A percentile compares a stretch with the other conserved stretches of the same genome.
Evolutionary conservation across 1,140 invertebrate species (phyloP).

Genomic region (Holcopasites calliopsidis): DNA sequence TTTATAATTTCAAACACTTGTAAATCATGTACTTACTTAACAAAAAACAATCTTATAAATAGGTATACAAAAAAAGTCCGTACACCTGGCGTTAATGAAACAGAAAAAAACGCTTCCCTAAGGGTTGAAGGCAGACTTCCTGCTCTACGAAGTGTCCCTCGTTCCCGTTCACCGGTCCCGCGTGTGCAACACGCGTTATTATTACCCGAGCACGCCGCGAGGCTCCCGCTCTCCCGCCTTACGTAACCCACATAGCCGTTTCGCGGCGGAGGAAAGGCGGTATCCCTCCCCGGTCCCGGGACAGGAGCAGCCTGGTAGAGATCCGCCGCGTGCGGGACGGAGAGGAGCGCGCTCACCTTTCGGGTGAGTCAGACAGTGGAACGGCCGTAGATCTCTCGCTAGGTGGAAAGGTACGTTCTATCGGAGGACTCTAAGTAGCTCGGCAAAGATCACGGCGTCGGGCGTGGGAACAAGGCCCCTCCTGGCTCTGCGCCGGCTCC

Average conservation of each 20-base stretch:
- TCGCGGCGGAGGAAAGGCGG: slow-evolving; percentile 14
- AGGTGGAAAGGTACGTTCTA: slow-evolving; percentile 6
- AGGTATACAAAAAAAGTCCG: too few species aligned
- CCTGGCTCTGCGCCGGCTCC: slow-evolving; percentile 48
- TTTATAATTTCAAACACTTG: too few species aligned
- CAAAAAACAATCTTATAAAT: too few species aligned
- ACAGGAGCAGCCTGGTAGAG: slow-evolving; percentile 32
- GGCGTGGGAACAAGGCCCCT: slow-evolving; percentile 72
- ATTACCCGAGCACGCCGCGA: slow-evolving; percentile 54
- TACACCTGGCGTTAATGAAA: too few species aligned
- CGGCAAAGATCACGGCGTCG: slow-evolving; percentile 71
- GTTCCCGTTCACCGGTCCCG: slow-evolving; percentile 31
- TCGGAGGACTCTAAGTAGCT: slow-evolving; percentile 62
- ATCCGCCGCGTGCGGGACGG: not conserved
- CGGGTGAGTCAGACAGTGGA: slow-evolving; percentile 45
- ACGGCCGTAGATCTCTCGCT: slow-evolving; percentile 19
- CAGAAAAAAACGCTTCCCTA: too few species aligned
- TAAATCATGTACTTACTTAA: too few species aligned
- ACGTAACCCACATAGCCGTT: slow-evolving; percentile 60
- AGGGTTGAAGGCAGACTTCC: slow-evolving; percentile 6
- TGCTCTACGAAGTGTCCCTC: not conserved
- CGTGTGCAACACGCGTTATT: slow-evolving; percentile 61
- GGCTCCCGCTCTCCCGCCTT: slow-evolving; percentile 59
- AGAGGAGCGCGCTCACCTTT: slow-evolving; percentile 9
- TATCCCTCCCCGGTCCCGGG: slow-evolving; percentile 27